These are phyloP conservation scores for Rhyacichthys aspro DNA, from an alignment of 2,797 vertebrate species.

Conservation along the genomic window DNA sequence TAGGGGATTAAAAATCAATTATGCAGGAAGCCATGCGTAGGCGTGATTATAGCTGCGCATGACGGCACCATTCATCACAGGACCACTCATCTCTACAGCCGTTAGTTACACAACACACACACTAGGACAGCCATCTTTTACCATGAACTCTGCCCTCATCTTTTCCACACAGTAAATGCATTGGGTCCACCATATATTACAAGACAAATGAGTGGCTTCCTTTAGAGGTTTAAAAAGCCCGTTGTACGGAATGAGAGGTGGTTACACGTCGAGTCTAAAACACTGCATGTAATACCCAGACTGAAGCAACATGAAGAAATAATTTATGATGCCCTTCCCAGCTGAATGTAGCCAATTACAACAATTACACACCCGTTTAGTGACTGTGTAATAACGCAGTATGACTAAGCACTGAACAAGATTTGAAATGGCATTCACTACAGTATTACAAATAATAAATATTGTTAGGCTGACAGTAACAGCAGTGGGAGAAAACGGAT, in stretches of 20 bases:
- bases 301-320: constrained; percentile 22
- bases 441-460: constrained; percentile 19
- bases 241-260: constrained; percentile 2
- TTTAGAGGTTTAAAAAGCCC: constrained; percentile 21
- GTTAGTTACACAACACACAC: constrained; percentile 77
- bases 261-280: constrained; percentile 12
- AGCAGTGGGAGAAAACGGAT: background rate
- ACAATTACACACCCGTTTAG: constrained; percentile 45
- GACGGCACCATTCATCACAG: constrained; percentile 83
- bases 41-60: constrained; percentile 82
- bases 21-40: constrained; percentile 84
- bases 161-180: constrained; percentile 59
- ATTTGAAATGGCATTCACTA: constrained; percentile 18
- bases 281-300: constrained; percentile 1
- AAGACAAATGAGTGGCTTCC: constrained; percentile 44
- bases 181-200: constrained; percentile 34
- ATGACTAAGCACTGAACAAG: constrained; percentile 15
- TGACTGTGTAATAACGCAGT: constrained; percentile 24
- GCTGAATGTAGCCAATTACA: constrained; percentile 46
- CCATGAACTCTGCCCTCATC: constrained; percentile 71
- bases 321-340: constrained; percentile 26
- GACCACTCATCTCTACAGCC: constrained; percentile 78
- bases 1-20: constrained; percentile 88
- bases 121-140: constrained; percentile 63
- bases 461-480: background rate